phyloP scores from a whole-genome alignment of 2,888 invertebrate species.

The Andrena chrysosceles region DNA sequence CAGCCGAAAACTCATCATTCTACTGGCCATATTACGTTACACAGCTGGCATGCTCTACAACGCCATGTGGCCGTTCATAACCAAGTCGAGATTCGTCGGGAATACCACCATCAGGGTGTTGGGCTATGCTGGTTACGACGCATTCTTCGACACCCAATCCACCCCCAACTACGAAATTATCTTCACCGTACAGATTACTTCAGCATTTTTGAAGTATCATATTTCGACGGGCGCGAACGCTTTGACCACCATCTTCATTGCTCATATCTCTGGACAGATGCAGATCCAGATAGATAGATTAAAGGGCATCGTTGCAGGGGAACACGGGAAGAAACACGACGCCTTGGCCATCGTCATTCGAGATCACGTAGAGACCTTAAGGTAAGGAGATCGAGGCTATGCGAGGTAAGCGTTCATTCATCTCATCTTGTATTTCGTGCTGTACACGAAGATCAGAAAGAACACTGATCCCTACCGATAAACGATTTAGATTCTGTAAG shows the following conservation, averaged over 20 bases:
- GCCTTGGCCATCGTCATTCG: conserved; percentile 52
- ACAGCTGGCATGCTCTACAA: conserved; percentile 58
- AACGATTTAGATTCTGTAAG: conserved; percentile 24
- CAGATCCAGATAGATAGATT: conserved; percentile 55
- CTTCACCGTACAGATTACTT: conserved; percentile 54
- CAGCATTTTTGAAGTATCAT: conserved; percentile 52
- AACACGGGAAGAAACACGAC: neutral
- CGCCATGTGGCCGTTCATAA: conserved; percentile 43
- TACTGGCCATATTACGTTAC: conserved; percentile 61
- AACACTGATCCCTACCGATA: neutral
- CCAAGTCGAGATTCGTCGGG: neutral
- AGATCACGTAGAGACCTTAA: conserved; percentile 62
- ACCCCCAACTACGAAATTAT: conserved; percentile 70
- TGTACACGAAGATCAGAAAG: conserved; percentile 75
- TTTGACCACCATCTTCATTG: conserved; percentile 65
- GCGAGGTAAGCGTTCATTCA: conserved; percentile 33
- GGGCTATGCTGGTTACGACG: conserved; percentile 66
- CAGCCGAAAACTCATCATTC: conserved; percentile 63
- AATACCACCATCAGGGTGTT: conserved; percentile 65
- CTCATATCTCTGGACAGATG: conserved; percentile 69
- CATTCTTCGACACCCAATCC: conserved; percentile 56
- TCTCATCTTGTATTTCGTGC: conserved; percentile 71
- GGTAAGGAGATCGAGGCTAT: conserved; percentile 34
- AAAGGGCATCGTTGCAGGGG: neutral
- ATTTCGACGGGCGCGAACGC: conserved; percentile 59